Conservation (phyloP, 2,113 vertebrate genomes). For the Tetrao urogallus region DNA sequence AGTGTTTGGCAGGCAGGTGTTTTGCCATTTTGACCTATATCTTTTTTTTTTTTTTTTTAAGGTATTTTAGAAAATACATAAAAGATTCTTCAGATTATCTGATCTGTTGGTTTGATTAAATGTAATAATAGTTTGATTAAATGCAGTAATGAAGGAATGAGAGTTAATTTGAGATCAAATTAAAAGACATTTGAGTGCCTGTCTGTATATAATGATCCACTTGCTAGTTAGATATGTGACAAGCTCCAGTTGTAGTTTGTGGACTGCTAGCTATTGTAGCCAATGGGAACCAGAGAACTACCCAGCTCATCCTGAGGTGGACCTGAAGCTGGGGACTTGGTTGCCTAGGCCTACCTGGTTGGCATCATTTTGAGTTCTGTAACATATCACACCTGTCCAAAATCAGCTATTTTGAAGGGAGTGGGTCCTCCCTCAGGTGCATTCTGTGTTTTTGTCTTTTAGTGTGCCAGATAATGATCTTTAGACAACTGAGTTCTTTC, state of each 20-base stretch:
- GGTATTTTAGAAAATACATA: not conserved
- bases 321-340: not conserved
- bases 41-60: not conserved
- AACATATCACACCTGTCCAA: accelerated
- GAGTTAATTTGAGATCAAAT: not conserved
- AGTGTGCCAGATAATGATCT: not conserved
- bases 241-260: not conserved
- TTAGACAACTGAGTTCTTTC: not conserved
- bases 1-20: not conserved
- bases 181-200: not conserved
- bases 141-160: not conserved
- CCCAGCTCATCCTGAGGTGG: not conserved
- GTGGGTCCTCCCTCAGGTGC: not conserved
- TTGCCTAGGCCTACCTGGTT: not conserved
- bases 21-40: not conserved
- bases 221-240: not conserved
- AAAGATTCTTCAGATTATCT: not conserved
- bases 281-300: not conserved
- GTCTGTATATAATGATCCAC: not conserved
- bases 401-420: not conserved
- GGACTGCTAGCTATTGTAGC: not conserved
- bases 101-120: not conserved
- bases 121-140: not conserved
- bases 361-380: not conserved
- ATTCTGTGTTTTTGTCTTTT: not conserved